These are phyloP conservation scores for Atopsyche davidsoni DNA, from an alignment of 1,140 invertebrate genomes.

Conservation along the genomic window DNA sequence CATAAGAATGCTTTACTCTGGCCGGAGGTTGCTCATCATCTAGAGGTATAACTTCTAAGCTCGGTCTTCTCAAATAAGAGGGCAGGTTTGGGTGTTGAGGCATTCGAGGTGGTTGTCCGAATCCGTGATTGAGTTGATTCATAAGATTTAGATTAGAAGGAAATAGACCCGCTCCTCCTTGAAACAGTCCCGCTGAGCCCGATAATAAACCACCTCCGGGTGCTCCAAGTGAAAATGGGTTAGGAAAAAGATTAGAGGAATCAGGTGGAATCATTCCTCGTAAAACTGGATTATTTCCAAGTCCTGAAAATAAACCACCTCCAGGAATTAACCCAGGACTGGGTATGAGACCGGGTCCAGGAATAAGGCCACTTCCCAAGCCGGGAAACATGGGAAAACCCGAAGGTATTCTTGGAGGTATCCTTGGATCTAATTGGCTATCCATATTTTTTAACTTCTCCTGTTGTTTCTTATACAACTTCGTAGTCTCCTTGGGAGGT, in stretches of 20 bases:
- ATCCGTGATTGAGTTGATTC: slow-evolving; percentile 37
- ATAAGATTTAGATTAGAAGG: slow-evolving; percentile 40
- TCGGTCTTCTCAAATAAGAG: slow-evolving; percentile 40
- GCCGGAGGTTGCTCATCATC: slow-evolving; percentile 42
- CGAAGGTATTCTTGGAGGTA: slow-evolving; percentile 42
- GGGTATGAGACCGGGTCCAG: slow-evolving; percentile 64
- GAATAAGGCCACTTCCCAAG: slow-evolving; percentile 42
- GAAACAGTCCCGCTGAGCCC: slow-evolving; percentile 46
- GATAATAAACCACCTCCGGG: slow-evolving; percentile 41
- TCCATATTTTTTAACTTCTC: slow-evolving; percentile 39
- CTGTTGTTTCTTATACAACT: slow-evolving; percentile 43
- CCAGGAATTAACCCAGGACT: slow-evolving; percentile 48
- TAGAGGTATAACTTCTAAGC: slow-evolving; percentile 47
- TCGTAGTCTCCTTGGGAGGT: slow-evolving; percentile 40
- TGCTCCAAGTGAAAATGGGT: slow-evolving; percentile 44
- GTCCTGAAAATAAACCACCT: slow-evolving; percentile 38
- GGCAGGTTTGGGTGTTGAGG: slow-evolving; percentile 37
- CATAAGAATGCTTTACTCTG: slow-evolving; percentile 39
- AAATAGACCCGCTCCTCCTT: slow-evolving; percentile 40
- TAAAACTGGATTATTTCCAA: slow-evolving; percentile 42
- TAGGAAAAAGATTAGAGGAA: slow-evolving; percentile 39
- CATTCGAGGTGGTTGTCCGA: slow-evolving; percentile 50
- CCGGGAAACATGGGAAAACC: slow-evolving; percentile 50
- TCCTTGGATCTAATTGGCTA: slow-evolving; percentile 56
- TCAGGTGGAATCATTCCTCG: slow-evolving; percentile 37